These are phyloP conservation scores for Gobiocypris rarus DNA, from an alignment of 2,113 vertebrate genomes.

Conservation along the genomic window DNA sequence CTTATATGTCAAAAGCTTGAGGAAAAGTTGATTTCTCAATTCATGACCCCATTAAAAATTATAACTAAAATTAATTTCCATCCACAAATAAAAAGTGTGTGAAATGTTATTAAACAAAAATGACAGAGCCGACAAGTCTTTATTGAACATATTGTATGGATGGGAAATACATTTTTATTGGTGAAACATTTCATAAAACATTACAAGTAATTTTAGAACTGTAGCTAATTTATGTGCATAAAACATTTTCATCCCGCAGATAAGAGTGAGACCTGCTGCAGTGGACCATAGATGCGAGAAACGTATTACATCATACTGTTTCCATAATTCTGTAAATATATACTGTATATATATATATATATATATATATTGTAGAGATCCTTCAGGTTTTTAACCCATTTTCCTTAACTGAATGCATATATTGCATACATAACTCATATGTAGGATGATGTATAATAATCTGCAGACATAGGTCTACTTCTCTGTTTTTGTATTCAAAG, in stretches of 20 bases:
- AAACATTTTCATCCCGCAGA: background rate
- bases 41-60: background rate
- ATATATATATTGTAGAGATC: too few species aligned
- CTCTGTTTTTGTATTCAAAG: background rate
- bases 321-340: background rate
- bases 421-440: background rate
- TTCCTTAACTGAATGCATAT: background rate
- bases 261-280: background rate
- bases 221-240: too few species aligned
- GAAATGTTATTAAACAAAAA: background rate
- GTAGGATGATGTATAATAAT: background rate
- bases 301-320: background rate
- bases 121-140: too few species aligned
- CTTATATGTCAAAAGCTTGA: too few species aligned
- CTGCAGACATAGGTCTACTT: background rate
- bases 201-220: background rate
- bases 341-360: too few species aligned
- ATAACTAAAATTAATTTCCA: background rate
- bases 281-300: background rate
- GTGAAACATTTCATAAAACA: too few species aligned
- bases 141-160: too few species aligned
- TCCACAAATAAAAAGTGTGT: background rate
- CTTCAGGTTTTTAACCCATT: background rate
- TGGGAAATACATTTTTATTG: too few species aligned
- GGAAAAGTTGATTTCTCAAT: too few species aligned